Evolutionary conservation across 2,113 vertebrate species (phyloP), one percentile per base, ranked within the genome.

Genomic region (Pygoscelis adeliae): DNA sequence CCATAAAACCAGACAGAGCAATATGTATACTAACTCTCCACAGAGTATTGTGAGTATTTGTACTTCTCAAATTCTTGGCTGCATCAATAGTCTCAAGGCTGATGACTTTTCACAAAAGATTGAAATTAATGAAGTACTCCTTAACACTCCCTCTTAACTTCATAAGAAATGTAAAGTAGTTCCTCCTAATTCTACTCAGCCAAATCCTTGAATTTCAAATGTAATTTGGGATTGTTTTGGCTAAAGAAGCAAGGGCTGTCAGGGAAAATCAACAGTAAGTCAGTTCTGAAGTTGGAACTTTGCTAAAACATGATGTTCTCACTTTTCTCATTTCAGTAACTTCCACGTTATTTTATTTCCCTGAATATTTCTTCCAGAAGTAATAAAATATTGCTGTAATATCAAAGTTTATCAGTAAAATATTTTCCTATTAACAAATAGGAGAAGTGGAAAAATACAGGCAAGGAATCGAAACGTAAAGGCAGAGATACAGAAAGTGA

Each of bases 31-130:
- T 88, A 91, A 78, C n/a, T 78, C 72, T 80, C 82, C 47, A 61
- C 15, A 44, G 77, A 74, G 29, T 69, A 87, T 66, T 92, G 32
- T 20, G 40, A 77, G 76, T 73, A 55, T 79, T 61, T 81, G n/a
- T 30, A 72, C 62, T 79, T 76, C 66, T 72, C n/a, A 78, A 81
- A 87, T 47, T 61, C 86, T 72, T 89, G 69, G 46, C 81, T 87
- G 63, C 42, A 81, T 66, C 70, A 91, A 32, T 13, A 93, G 77
- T 83, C 56, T 90, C 49, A 74, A 92, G 52, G 82, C 32, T 77
- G 78, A 61, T 66, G 82, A 78, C 78, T 95, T 92, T 58, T 89
- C 73, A 76, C 72, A 96, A 92, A 91, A 55, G 80, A 44, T n/a
- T 44, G 32, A 85, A 96, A 94, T 92, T 86, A 87, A 94, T 73